Conservation (phyloP, 2,797 vertebrate species). For the Hypotaenidia philippensis region DNA sequence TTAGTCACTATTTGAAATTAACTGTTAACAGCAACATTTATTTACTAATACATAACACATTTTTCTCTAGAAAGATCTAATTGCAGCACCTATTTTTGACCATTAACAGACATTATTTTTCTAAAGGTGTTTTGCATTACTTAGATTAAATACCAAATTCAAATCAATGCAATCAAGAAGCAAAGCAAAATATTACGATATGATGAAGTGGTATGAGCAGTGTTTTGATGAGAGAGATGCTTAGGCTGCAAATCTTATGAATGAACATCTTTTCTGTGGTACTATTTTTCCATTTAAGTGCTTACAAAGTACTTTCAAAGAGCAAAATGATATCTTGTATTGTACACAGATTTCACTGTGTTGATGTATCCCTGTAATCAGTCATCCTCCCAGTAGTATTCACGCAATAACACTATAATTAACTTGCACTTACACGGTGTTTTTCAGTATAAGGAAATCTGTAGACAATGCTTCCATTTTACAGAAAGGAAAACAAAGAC, state of each 20-base stretch:
- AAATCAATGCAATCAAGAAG: constrained; percentile 41
- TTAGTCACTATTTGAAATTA: not conserved
- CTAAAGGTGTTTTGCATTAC: not conserved
- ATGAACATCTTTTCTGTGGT: not conserved
- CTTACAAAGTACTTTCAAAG: not conserved
- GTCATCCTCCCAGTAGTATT: not conserved
- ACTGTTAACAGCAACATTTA: not conserved
- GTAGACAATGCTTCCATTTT: not conserved
- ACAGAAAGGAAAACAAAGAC: not conserved
- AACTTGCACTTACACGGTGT: not conserved
- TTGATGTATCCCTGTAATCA: not conserved
- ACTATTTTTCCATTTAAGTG: not conserved
- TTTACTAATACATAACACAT: not conserved
- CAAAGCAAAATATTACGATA: constrained; percentile 8
- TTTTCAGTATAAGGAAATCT: not conserved
- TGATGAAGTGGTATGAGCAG: not conserved
- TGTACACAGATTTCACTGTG: not conserved
- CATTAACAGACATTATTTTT: not conserved
- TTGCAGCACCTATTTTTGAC: not conserved
- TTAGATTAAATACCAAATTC: constrained; percentile 20
- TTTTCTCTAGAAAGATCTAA: not conserved
- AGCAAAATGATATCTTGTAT: not conserved
- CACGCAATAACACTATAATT: not conserved
- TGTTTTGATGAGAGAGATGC: constrained; percentile 44
- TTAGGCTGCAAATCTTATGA: constrained; percentile 33